phyloP scores from a whole-genome alignment of 2,797 vertebrate species.

The Parambassis ranga region DNA sequence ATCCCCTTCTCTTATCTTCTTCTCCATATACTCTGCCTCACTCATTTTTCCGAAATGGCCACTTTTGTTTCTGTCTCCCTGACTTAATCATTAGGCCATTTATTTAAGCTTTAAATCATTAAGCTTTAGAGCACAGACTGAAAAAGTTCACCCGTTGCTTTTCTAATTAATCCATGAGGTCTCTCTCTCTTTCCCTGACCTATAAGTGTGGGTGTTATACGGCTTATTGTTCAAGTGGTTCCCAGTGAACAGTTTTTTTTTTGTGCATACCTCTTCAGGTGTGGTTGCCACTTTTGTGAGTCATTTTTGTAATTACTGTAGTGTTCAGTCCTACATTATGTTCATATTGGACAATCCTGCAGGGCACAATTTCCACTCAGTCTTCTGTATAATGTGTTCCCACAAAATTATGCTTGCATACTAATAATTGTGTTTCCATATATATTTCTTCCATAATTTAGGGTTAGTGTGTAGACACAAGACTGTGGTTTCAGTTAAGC shows the following conservation, averaged over 20 bases:
- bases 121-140: constrained; percentile 45
- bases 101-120: constrained; percentile 69
- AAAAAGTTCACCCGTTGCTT: constrained; percentile 50
- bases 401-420: background rate
- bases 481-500: background rate
- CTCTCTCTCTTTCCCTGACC: constrained; percentile 38
- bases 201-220: constrained; percentile 13
- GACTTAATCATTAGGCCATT: constrained; percentile 61
- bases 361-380: background rate
- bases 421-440: background rate
- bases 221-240: constrained; percentile 1
- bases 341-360: background rate
- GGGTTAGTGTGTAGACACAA: no score
- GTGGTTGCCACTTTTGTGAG: background rate
- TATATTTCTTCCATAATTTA: background rate
- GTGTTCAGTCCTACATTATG: background rate
- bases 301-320: background rate
- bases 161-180: constrained; percentile 63
- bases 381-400: background rate
- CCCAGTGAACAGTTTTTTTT: background rate
- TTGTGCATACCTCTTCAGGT: background rate
- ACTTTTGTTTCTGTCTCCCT: constrained; percentile 53
- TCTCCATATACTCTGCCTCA: constrained; percentile 38
- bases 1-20: constrained; percentile 48
- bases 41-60: constrained; percentile 47